Evolutionary conservation across 2,113 vertebrate genomes (phyloP).

Genomic region (Gavia stellata): DNA sequence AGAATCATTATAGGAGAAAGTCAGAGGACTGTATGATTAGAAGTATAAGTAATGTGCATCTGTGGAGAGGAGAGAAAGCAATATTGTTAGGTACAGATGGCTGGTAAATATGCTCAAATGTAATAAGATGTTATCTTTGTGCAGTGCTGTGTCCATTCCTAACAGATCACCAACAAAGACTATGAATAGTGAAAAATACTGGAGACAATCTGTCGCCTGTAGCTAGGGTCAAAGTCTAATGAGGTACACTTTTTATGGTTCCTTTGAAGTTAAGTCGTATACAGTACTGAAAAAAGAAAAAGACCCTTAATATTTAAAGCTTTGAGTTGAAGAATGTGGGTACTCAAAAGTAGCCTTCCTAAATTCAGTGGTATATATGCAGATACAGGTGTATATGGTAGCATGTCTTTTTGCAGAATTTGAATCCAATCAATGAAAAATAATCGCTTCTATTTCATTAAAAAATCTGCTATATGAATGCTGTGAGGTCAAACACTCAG

Average conservation of each 20-base stretch:
- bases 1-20: background rate
- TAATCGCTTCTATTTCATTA: background rate
- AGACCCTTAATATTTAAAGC: background rate
- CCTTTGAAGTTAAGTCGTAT: background rate
- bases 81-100: constrained; percentile 30
- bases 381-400: background rate
- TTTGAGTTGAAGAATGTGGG: background rate
- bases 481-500: background rate
- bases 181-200: constrained; percentile 6
- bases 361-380: background rate
- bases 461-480: background rate
- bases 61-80: background rate
- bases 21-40: background rate
- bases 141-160: background rate
- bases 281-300: background rate
- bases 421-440: background rate
- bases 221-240: constrained; percentile 55
- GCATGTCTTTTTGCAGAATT: background rate
- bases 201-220: constrained; percentile 38
- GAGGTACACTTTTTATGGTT: background rate
- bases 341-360: background rate
- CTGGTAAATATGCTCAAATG: background rate
- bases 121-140: constrained; percentile 35
- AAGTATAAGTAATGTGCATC: background rate
- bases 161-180: background rate